phyloP scores from a whole-genome alignment of 1,140 invertebrate genomes.

The Philaenus spumarius region DNA sequence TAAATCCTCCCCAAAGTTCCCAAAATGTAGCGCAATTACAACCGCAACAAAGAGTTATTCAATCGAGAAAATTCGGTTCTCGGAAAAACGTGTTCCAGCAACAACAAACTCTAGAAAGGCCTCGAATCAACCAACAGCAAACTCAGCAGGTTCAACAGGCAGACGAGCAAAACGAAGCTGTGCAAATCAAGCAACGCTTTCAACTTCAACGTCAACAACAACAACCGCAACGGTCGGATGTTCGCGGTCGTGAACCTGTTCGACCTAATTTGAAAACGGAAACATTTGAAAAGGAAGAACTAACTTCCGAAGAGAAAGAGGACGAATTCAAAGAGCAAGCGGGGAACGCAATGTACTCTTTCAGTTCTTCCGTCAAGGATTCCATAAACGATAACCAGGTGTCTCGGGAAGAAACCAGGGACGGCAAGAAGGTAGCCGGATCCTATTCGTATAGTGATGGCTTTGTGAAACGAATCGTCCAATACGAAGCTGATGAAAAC shows the following conservation, averaged over 20 bases:
- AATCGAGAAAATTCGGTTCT: too few relatives aligned
- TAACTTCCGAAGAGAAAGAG: not conserved
- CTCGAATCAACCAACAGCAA: slow-evolving; percentile 2
- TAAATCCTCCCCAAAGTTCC: too few relatives aligned
- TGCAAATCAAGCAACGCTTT: not conserved
- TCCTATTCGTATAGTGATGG: slow-evolving; percentile 51
- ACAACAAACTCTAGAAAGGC: too few relatives aligned
- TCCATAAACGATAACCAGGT: slow-evolving; percentile 45
- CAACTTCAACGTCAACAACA: slow-evolving; percentile 12
- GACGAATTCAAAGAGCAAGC: slow-evolving; percentile 26
- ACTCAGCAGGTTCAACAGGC: not conserved
- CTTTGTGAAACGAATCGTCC: slow-evolving; percentile 44
- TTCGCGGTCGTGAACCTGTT: not conserved
- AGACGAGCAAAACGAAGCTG: not conserved
- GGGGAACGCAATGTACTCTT: slow-evolving; percentile 41
- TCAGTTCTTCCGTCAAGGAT: slow-evolving; percentile 43
- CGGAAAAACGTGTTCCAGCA: too few relatives aligned
- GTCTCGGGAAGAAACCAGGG: slow-evolving; percentile 43
- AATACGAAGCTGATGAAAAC: slow-evolving; percentile 50
- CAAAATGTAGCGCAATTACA: too few relatives aligned
- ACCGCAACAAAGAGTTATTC: too few relatives aligned
- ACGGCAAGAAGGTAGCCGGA: slow-evolving; percentile 44
- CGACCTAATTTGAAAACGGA: not conserved
- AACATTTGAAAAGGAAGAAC: not conserved
- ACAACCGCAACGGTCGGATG: slow-evolving; percentile 1